Evolutionary conservation across 1,140 invertebrate species (phyloP), one percentile per base, ranked within the genome.

Genomic region (Drosophila kanapiae): DNA sequence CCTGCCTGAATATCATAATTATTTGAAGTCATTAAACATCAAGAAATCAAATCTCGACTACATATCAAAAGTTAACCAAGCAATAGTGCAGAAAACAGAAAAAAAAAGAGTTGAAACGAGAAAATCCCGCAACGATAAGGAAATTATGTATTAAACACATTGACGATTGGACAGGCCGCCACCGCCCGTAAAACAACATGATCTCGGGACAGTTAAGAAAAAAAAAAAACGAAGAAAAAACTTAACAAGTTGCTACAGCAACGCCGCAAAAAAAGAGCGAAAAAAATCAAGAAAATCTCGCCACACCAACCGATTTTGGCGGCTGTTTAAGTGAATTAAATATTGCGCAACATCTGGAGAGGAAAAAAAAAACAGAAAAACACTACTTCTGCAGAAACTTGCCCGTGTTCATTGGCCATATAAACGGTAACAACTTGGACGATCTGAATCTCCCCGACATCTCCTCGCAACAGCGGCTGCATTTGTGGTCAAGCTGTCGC

Each of bases 61-160:
- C 77, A 75, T 78, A 84, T 84, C 77, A 84, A 65, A 78, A 72
- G 56, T 40, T 84, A 70, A 61, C 62, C 64, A 76, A 51, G 37
- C 63, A 67, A 61, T 53, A 48, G 40, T 23, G 45, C 3, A 42
- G 23, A 23, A 23, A 23, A 23, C 23, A 23, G 23, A 23, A 23
- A 23, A 45, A 58, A 65, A 59, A 56, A 40, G 47, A 47, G 35
- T 33, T 37, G 45, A 67, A 79, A 78, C 59, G 65, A 82, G 63
- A 68, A 75, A 81, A 65, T 68, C 64, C 53, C 56, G 43, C 61
- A 78, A 65, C 74, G 84, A 90, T 87, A 87, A 87, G 84, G 85
- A 87, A 87, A 87, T 87, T 87, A 85, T 88, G 76, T 87, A 87
- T 87, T 85, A 84, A 87, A 87, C 77, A 90, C 81, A 90, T 90